Evolutionary conservation across 2,113 vertebrate species (phyloP).

Genomic region (Capreolus pygargus): DNA sequence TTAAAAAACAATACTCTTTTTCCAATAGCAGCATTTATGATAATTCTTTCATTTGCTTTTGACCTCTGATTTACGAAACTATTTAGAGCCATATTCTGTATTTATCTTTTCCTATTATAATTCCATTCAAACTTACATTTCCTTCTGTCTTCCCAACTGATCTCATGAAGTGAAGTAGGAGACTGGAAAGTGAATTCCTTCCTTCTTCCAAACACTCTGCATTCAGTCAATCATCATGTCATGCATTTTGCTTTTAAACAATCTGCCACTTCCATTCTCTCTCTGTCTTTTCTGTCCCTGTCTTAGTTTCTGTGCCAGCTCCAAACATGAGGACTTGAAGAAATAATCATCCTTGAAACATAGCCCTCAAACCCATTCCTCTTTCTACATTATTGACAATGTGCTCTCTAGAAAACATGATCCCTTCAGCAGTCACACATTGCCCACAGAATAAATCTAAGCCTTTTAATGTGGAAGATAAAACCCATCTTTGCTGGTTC

Average conservation of each 20-base stretch:
- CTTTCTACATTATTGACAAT: background rate
- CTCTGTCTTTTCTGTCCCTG: background rate
- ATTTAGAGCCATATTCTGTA: background rate
- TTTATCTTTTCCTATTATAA: background rate
- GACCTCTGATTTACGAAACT: background rate
- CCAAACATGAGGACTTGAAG: background rate
- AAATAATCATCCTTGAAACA: background rate
- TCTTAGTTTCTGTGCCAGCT: background rate
- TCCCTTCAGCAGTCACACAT: background rate
- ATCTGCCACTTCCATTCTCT: background rate
- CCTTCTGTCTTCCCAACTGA: background rate
- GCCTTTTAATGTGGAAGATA: background rate
- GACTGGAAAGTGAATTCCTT: background rate
- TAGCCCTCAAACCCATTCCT: background rate
- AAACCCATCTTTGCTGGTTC: background rate
- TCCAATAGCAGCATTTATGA: background rate
- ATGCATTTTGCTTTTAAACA: background rate
- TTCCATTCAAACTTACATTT: background rate
- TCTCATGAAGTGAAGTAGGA: background rate
- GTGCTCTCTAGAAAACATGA: background rate
- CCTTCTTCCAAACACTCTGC: background rate
- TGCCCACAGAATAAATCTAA: background rate
- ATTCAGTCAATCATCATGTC: background rate
- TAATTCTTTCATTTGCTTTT: background rate
- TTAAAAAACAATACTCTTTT: background rate